Evolutionary conservation across 1,140 invertebrate species (phyloP).

Genomic region (Aphelinus atriplicis): DNA sequence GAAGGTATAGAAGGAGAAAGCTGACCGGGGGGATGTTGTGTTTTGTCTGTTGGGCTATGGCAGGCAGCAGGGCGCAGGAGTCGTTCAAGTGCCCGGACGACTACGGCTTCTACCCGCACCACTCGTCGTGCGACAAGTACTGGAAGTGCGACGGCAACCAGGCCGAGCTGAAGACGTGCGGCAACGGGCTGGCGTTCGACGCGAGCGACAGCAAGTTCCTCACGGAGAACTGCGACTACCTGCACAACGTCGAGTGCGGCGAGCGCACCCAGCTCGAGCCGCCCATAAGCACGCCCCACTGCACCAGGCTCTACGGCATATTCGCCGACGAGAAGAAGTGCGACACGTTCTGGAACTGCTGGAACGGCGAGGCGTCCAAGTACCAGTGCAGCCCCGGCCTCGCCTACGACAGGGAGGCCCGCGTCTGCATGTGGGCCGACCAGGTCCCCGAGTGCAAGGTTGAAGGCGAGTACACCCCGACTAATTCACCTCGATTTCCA

Average conservation of each 20-base stretch:
- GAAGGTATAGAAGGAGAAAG: too few species aligned
- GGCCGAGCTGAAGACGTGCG: conserved; percentile 90
- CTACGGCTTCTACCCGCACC: conserved; percentile 93
- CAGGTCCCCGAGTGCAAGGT: conserved; percentile 90
- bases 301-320: conserved; percentile 89
- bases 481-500: too few species aligned
- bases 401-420: conserved; percentile 90
- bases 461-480: conserved; percentile 71
- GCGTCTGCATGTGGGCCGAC: conserved; percentile 95
- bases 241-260: conserved; percentile 95
- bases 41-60: conserved; percentile 43
- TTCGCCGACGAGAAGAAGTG: conserved; percentile 90
- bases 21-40: too few species aligned
- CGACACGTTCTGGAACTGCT: conserved; percentile 95
- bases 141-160: conserved; percentile 93
- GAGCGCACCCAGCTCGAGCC: conserved; percentile 87
- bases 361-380: conserved; percentile 92
- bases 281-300: conserved; percentile 85
- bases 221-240: conserved; percentile 94
- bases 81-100: conserved; percentile 93
- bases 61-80: conserved; percentile 77
- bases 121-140: conserved; percentile 91
- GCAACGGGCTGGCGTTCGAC: conserved; percentile 93
- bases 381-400: conserved; percentile 95
- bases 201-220: conserved; percentile 87